Conservation (phyloP, 2,888 invertebrate species). For the Megastigmus dorsalis region DNA sequence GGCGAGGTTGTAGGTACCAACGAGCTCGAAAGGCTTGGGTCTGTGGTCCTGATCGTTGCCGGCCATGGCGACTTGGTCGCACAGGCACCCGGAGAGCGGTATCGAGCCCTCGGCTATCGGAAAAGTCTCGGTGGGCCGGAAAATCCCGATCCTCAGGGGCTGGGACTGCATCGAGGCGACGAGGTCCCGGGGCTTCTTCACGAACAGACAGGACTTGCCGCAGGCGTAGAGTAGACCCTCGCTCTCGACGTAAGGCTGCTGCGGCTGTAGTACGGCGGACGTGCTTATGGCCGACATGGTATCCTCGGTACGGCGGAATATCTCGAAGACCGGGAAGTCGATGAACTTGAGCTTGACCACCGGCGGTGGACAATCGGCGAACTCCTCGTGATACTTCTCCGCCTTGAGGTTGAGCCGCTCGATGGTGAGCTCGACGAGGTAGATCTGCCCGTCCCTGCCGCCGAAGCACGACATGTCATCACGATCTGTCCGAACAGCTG, state of each 20-base stretch:
- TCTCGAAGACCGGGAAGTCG: slow-evolving; percentile 68
- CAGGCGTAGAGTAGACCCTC: slow-evolving; percentile 62
- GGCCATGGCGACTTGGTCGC: slow-evolving; percentile 70
- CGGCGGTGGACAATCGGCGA: slow-evolving; percentile 58
- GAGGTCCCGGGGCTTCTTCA: slow-evolving; percentile 66
- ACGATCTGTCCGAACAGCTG: slow-evolving; percentile 35
- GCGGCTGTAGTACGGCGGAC: not conserved
- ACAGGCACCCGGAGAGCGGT: slow-evolving; percentile 67
- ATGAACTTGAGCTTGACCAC: slow-evolving; percentile 68
- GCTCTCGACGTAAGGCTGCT: slow-evolving; percentile 50
- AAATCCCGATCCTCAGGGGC: slow-evolving; percentile 66
- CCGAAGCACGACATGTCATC: slow-evolving; percentile 69
- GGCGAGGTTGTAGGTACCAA: slow-evolving; percentile 61
- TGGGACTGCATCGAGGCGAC: slow-evolving; percentile 63
- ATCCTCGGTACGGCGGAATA: slow-evolving; percentile 55
- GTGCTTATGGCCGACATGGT: too few species aligned
- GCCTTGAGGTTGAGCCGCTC: slow-evolving; percentile 64
- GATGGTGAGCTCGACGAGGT: slow-evolving; percentile 66
- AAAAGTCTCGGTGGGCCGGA: slow-evolving; percentile 67
- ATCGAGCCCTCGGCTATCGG: slow-evolving; percentile 68
- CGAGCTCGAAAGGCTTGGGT: slow-evolving; percentile 66
- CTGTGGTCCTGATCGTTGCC: slow-evolving; percentile 65
- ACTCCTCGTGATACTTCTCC: slow-evolving; percentile 61
- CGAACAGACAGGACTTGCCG: slow-evolving; percentile 68
- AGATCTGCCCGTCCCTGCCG: slow-evolving; percentile 66